Evolutionary conservation across 2,888 invertebrate genomes (phyloP), one percentile per base, ranked within the genome.

Genomic region (Drosophila affinis): DNA sequence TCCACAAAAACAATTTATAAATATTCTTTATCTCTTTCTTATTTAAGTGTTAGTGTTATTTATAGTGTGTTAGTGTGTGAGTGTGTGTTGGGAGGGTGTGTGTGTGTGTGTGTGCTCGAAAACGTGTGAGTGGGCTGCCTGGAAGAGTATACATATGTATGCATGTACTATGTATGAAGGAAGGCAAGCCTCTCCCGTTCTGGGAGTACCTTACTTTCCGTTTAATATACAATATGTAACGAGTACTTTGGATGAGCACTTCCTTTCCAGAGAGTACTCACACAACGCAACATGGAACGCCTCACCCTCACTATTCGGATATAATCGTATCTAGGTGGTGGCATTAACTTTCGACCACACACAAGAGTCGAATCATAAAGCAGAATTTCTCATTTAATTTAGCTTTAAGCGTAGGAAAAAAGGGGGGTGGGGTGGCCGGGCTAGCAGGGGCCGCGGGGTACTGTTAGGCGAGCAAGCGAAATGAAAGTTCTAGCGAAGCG

Each of bases 1-100:
- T 39, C 49, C 67, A 67, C 70, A 67, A 67, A 49, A 58, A 67
- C 59, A 58, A 68, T 56, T 72, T 73, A 62, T 54, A 62, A 60
- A 48, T 58, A 58, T 44, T 39, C 14, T 17, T 34, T 61, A 61
- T 62, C 45, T 62, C 48, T 69, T 58, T 72, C 10, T 54, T 47
- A 68, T 32, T 65, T 45, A 55, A 27, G 44, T 32, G 17, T 39
- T 24, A 54, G 56, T 56, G 44, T 24, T 24, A 24, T 24, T 24
- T 24, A 24, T 24, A 24, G 24, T 24, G 24, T 24, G 24, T 24
- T 4, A 5, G 24, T 61, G 46, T 21, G 17, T 47, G 57, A 14
- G 14, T 18, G 39, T 18, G 63, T 27, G 17, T 18, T 62, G 56
- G 10, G 48, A n/a, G 48, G 12, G 34, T 32, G 24, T 21, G 17